A percentile compares a stretch with the other conserved stretches of the same genome.
These are phyloP conservation scores for Autographa gamma DNA, from an alignment of 2,888 invertebrate species.

Conservation along the genomic window DNA sequence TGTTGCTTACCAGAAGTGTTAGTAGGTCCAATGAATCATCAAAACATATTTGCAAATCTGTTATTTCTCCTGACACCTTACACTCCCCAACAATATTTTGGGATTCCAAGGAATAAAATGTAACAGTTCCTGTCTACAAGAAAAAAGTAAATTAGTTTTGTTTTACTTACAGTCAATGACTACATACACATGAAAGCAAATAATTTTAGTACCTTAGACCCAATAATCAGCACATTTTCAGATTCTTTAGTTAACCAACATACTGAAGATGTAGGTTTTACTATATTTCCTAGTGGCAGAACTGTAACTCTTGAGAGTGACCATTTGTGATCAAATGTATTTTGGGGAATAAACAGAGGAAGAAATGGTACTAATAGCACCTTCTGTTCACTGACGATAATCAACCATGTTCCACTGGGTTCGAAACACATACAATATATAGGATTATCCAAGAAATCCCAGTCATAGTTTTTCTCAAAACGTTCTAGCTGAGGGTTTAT, in stretches of 20 bases:
- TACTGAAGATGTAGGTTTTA: constrained; percentile 90
- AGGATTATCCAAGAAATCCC: constrained; percentile 85
- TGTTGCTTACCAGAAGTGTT: constrained; percentile 78
- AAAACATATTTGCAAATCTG: constrained; percentile 91
- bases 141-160: constrained; percentile 29
- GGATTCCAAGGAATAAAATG: constrained; percentile 92
- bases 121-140: constrained; percentile 88
- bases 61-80: constrained; percentile 90
- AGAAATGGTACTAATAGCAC: constrained; percentile 85
- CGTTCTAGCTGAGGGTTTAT: constrained; percentile 79
- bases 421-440: constrained; percentile 94
- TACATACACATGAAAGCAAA: too few species aligned
- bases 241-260: constrained; percentile 94
- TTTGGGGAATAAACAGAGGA: constrained; percentile 82
- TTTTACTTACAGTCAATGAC: background rate
- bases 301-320: constrained; percentile 85
- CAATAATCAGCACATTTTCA: constrained; percentile 91
- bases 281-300: constrained; percentile 76
- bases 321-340: constrained; percentile 84
- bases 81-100: constrained; percentile 91
- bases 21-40: constrained; percentile 91
- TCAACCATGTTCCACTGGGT: constrained; percentile 93
- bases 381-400: constrained; percentile 89
- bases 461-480: constrained; percentile 80
- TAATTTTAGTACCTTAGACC: constrained; percentile 88